Conservation (phyloP, 2,888 invertebrate genomes). For the Synergus gifuensis region DNA sequence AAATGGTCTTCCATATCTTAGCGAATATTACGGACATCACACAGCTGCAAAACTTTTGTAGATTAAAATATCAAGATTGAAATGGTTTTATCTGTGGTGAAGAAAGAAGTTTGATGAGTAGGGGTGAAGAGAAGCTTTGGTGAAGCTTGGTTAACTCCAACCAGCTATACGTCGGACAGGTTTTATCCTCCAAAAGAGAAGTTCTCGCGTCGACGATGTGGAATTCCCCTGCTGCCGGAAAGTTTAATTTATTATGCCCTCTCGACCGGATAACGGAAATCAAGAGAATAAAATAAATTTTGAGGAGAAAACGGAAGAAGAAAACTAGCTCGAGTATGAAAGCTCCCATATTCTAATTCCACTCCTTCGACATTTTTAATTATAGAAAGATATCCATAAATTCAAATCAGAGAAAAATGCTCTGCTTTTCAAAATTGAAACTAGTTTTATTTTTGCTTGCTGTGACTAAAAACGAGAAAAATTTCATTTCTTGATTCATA, state of each 20-base stretch:
- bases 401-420: no score
- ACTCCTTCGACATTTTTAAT: not conserved
- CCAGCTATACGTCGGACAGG: slow-evolving; percentile 35
- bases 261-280: slow-evolving; percentile 27
- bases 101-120: not conserved
- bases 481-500: not conserved
- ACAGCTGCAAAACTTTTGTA: not conserved
- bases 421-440: no score
- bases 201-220: slow-evolving; percentile 42
- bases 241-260: slow-evolving; percentile 42
- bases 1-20: not conserved
- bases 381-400: not conserved
- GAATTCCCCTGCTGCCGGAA: slow-evolving; percentile 31
- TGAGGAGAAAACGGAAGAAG: not conserved
- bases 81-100: slow-evolving; percentile 1
- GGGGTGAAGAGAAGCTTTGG: slow-evolving; percentile 24
- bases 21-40: not conserved
- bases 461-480: no score
- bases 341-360: not conserved
- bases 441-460: no score
- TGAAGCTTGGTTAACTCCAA: slow-evolving; percentile 28
- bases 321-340: not conserved
- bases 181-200: slow-evolving; percentile 42
- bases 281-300: slow-evolving; percentile 32
- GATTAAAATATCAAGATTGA: slow-evolving; percentile 27